A percentile compares a stretch with the other conserved stretches of the same genome.
Evolutionary conservation across 2,113 vertebrate species (phyloP).

Genomic region (Barnardius zonarius): DNA sequence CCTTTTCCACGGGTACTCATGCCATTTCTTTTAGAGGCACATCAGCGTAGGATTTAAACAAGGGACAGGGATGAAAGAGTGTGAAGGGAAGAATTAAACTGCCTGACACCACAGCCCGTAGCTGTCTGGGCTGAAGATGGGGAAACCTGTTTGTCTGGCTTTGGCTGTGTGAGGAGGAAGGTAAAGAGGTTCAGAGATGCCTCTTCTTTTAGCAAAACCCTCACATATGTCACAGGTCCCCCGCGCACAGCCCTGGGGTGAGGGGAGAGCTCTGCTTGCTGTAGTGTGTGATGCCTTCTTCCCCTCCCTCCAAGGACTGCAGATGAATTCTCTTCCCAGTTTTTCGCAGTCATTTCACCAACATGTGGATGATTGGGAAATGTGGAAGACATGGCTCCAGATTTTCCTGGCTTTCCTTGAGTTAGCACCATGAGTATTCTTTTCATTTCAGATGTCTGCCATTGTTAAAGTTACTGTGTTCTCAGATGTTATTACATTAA

Average conservation of each 20-base stretch:
- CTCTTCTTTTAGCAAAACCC: not conserved
- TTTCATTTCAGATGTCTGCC: not conserved
- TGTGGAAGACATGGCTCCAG: accelerated
- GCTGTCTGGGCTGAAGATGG: not conserved
- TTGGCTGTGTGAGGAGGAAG: not conserved
- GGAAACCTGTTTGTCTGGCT: conserved; percentile 31
- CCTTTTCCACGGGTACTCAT: not conserved
- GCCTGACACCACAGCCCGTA: not conserved
- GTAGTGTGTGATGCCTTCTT: accelerated
- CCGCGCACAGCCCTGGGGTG: accelerated
- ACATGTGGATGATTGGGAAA: not conserved
- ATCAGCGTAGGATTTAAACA: not conserved
- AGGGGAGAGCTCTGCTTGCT: not conserved
- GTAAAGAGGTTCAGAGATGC: not conserved
- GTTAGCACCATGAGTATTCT: not conserved
- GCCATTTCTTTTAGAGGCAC: not conserved
- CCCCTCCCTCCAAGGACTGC: not conserved
- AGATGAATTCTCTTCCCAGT: not conserved
- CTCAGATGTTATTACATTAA: not conserved
- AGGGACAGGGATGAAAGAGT: not conserved
- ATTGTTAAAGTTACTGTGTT: not conserved
- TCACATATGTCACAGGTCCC: accelerated
- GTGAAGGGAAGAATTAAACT: not conserved
- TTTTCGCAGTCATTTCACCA: not conserved
- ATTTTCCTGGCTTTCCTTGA: not conserved